A percentile compares a stretch with the other conserved stretches of the same genome.
phyloP scores from a whole-genome alignment of 2,888 invertebrate genomes.

The Ennomos fuscantarius region DNA sequence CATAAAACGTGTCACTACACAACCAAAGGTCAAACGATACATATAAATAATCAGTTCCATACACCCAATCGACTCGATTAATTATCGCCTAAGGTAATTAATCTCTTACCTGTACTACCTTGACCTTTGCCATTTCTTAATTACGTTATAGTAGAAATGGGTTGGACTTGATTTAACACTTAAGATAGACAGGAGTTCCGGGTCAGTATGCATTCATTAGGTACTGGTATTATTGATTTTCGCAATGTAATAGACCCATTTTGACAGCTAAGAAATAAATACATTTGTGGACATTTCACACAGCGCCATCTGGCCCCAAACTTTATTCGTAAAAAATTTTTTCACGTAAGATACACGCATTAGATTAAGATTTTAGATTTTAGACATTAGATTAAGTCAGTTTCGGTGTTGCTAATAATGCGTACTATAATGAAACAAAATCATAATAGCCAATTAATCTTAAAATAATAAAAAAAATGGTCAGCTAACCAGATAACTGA shows the following conservation, averaged over 20 bases:
- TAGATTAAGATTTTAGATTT: no score
- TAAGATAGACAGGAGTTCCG: constrained; percentile 17
- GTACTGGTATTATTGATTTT: no score
- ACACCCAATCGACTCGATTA: constrained; percentile 42
- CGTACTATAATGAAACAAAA: no score
- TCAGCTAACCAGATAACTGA: not conserved
- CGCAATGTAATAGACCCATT: no score
- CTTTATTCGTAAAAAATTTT: no score
- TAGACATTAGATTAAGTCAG: not conserved
- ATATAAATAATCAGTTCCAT: constrained; percentile 19
- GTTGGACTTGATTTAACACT: constrained; percentile 29
- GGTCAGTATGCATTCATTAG: constrained; percentile 4
- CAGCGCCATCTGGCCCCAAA: no score
- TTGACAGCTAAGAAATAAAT: no score
- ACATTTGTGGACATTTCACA: no score
- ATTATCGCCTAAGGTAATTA: constrained; percentile 47
- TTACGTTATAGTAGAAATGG: constrained; percentile 37
- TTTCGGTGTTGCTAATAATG: no score
- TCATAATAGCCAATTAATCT: not conserved
- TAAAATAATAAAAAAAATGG: not conserved
- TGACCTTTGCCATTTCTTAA: constrained; percentile 52
- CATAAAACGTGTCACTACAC: constrained; percentile 12
- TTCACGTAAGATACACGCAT: no score
- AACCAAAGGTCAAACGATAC: constrained; percentile 15
- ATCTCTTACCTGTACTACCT: constrained; percentile 37